phyloP scores from a whole-genome alignment of 2,797 vertebrate genomes.

The Lophotriccus pileatus region DNA sequence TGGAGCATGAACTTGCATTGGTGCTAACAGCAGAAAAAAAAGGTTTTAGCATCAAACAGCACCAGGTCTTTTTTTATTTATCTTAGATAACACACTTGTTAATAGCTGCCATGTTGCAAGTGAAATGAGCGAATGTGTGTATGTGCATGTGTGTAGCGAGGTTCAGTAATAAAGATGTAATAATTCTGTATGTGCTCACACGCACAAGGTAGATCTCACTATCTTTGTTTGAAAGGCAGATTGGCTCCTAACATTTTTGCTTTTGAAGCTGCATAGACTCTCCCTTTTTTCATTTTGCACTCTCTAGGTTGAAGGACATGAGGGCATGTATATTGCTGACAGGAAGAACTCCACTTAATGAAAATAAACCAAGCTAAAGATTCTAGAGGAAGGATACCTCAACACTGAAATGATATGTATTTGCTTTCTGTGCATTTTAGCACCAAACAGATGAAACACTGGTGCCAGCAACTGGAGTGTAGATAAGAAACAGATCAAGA shows the following conservation, averaged over 20 bases:
- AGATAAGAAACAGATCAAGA: slow-evolving; percentile 66
- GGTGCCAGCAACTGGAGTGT: slow-evolving; percentile 61
- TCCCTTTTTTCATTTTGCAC: background rate
- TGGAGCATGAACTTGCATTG: background rate
- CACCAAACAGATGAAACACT: slow-evolving; percentile 47
- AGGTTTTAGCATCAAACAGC: background rate
- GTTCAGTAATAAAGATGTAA: background rate
- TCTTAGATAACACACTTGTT: background rate
- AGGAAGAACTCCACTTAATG: slow-evolving; percentile 28
- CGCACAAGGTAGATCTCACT: background rate
- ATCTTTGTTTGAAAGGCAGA: background rate
- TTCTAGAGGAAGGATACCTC: slow-evolving; percentile 3
- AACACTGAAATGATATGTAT: background rate
- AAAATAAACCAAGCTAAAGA: slow-evolving; percentile 46
- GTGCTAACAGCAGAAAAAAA: background rate
- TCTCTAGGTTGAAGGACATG: slow-evolving; percentile 22
- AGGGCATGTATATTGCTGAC: background rate
- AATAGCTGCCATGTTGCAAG: background rate
- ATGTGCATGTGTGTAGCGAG: background rate
- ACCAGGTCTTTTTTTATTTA: background rate
- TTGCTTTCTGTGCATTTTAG: slow-evolving; percentile 63
- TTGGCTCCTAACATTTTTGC: background rate
- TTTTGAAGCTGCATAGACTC: background rate
- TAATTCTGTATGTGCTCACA: background rate
- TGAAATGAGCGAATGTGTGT: background rate